Conservation (phyloP, 2,888 invertebrate species). For the Aporophyla lueneburgensis region DNA sequence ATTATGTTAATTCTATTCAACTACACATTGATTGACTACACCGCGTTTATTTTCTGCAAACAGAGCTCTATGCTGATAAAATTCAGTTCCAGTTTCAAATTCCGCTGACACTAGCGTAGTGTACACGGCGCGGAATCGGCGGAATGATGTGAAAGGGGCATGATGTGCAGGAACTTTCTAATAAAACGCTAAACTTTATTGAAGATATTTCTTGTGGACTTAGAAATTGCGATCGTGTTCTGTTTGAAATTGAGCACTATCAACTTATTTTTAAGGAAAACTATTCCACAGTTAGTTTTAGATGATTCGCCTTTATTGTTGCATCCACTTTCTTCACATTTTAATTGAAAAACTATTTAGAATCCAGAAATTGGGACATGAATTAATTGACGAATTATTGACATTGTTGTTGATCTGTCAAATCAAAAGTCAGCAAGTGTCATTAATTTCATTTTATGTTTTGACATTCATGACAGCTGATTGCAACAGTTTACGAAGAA, state of each 20-base stretch:
- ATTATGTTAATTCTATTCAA: conserved; percentile 46
- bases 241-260: not conserved
- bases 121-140: conserved; percentile 24
- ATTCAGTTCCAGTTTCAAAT: conserved; percentile 39
- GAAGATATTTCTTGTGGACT: conserved; percentile 38
- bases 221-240: conserved; percentile 22
- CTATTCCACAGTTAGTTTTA: not conserved
- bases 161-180: conserved; percentile 58
- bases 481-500: conserved; percentile 33
- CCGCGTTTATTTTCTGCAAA: conserved; percentile 21
- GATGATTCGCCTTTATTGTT: not conserved
- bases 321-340: not conserved
- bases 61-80: conserved; percentile 18
- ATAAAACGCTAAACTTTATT: conserved; percentile 22
- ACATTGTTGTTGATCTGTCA: conserved; percentile 9
- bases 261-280: not conserved
- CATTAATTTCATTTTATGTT: not conserved
- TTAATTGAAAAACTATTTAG: not conserved
- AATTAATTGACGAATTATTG: conserved; percentile 6
- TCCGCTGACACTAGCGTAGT: conserved; percentile 31
- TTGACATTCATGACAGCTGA: not conserved
- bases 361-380: not conserved
- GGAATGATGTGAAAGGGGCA: conserved; percentile 54
- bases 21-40: not conserved
- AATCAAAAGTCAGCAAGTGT: not conserved